These are phyloP conservation scores for Euzetes globulus DNA, from an alignment of 2,888 invertebrate species.

Conservation along the genomic window DNA sequence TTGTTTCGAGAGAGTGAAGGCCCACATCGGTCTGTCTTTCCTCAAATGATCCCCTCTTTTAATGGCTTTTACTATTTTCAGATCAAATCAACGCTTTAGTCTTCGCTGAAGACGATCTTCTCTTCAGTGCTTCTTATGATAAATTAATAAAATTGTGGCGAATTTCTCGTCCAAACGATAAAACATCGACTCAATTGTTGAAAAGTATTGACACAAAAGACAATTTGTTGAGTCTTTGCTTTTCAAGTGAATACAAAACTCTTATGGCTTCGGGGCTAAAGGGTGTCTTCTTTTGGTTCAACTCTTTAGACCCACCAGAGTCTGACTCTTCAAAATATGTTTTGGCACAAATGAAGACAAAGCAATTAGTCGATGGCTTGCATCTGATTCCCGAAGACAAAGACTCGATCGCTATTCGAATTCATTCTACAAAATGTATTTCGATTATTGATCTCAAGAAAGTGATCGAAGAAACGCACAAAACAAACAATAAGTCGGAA, in stretches of 20 bases:
- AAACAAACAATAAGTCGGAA: neutral
- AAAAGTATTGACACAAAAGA: neutral
- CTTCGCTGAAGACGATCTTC: neutral
- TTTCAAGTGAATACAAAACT: neutral
- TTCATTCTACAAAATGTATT: neutral
- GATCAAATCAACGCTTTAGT: slow-evolving; percentile 9
- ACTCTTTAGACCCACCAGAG: neutral
- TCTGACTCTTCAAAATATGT: neutral
- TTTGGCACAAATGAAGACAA: neutral
- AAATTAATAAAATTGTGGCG: neutral
- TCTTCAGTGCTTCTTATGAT: slow-evolving; percentile 19
- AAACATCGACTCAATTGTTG: neutral
- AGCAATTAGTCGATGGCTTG: neutral
- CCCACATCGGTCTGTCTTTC: neutral
- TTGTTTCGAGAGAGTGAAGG: neutral
- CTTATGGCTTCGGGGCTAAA: neutral
- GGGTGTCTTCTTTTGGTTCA: neutral
- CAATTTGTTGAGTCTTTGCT: neutral
- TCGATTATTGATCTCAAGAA: slow-evolving; percentile 11
- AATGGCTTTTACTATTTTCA: neutral
- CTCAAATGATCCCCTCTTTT: neutral
- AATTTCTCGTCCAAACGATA: neutral
- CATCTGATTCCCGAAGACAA: neutral
- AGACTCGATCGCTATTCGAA: neutral
- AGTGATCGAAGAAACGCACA: neutral